Base-by-base conservation (phyloP, 2,797 vertebrate species). In the Brachyrhaphis roseni region DNA sequence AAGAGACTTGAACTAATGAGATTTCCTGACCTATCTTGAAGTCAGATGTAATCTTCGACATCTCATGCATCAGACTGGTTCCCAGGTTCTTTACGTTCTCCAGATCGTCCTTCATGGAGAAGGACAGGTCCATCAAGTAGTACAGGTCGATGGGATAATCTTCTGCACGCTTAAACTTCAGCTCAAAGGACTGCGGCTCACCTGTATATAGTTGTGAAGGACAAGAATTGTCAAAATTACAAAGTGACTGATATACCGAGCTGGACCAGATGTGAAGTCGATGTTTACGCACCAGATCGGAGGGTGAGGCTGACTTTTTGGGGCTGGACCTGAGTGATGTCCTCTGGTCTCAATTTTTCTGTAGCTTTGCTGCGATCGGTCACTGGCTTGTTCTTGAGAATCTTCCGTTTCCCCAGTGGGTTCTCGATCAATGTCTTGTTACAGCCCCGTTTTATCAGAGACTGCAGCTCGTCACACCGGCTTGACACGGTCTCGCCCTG, bases 121-220 rank as follows among this genome's bases (percentile, higher is more conserved):
- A 99, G 28, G 98, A 99, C 80, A 99, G 96, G 92, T 99, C 98
- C 98, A 99, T 99, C 90, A 99, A 94, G 91, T 99, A 99, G 95
- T 99, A 99, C 36, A 99, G 95, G 86, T 99, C 98, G 13, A 99
- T 99, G 28, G 98, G 98, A 78, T 99, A 99, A 93, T 99, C 98
- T 87, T 99, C 98, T 0, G 98, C 98, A 79, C 98, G 95, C 87
- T 98, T 99, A 92, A 99, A 99, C 89, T 94, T 98, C 88, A 99
- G 91, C 45, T 95, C 80, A 87, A 99, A 97, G 0, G 95, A 95
- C 88, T 99, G 97, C 1, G 98, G 97, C 86, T 99, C 97, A 23
- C 98, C 98, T 99, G 7, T 34, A 34, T 34, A 18, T 13, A 28
- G 23, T 53, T 53, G 26, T 0, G 76, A 82, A 49, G 15, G 23